These are phyloP conservation scores for Enhydra lutris DNA, from an alignment of 2,113 vertebrate species.

Conservation along the genomic window DNA sequence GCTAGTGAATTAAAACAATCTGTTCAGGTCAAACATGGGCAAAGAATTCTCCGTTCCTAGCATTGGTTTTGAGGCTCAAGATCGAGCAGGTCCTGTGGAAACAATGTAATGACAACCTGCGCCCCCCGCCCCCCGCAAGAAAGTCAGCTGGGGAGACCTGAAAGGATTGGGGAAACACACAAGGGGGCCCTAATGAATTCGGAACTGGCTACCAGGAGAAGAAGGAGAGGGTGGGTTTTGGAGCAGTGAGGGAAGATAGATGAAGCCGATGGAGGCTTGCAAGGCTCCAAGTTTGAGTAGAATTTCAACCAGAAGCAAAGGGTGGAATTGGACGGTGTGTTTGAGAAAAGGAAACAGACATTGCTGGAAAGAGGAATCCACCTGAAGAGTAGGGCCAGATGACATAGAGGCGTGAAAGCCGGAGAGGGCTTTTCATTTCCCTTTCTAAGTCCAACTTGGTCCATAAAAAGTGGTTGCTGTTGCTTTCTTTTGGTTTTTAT, in stretches of 20 bases:
- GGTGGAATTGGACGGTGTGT: background rate
- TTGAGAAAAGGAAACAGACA: background rate
- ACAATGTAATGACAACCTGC: background rate
- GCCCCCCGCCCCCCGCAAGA: background rate
- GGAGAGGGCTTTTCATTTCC: background rate
- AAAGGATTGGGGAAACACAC: background rate
- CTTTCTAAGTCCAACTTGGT: background rate
- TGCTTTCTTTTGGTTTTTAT: conserved; percentile 31
- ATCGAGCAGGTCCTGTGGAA: background rate
- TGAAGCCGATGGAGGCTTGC: background rate
- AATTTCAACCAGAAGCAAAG: conserved; percentile 7
- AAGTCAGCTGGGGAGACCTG: background rate
- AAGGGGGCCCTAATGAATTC: background rate
- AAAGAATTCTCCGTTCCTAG: background rate
- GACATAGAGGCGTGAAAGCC: background rate
- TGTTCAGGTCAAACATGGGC: background rate
- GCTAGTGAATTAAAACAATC: background rate
- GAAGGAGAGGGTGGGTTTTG: background rate
- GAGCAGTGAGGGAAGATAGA: background rate
- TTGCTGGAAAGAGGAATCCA: background rate
- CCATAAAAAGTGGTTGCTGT: background rate
- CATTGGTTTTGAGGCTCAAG: background rate
- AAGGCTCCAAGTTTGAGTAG: background rate
- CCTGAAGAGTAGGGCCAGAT: background rate
- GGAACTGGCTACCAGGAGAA: background rate